A percentile compares a stretch with the other conserved stretches of the same genome.
phyloP scores from a whole-genome alignment of 2,888 invertebrate species.

The Herminia tarsipennalis region DNA sequence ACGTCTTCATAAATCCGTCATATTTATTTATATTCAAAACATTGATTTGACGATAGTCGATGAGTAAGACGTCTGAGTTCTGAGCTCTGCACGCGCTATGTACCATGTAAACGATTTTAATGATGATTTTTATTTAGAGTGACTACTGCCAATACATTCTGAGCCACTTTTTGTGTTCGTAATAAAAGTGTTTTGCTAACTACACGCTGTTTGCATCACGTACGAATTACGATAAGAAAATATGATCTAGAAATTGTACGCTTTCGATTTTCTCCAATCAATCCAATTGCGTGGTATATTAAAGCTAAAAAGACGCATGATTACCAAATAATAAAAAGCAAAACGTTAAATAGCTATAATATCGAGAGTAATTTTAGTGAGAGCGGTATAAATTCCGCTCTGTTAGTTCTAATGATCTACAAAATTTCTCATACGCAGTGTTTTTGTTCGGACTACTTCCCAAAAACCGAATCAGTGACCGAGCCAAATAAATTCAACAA shows the following conservation, averaged over 20 bases:
- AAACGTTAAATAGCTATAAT: not conserved
- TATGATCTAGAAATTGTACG: constrained; percentile 1
- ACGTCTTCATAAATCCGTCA: constrained; percentile 1
- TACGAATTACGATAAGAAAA: constrained; percentile 1
- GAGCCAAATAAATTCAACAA: constrained; percentile 25
- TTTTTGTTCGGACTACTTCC: constrained; percentile 16
- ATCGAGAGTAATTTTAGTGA: constrained; percentile 8
- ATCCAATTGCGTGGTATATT: too few relatives aligned
- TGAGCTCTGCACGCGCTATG: constrained; percentile 4
- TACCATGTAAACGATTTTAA: constrained; percentile 20
- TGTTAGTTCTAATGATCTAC: constrained; percentile 19
- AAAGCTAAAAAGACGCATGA: too few relatives aligned
- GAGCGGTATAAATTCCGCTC: constrained; percentile 18
- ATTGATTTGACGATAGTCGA: constrained; percentile 9
- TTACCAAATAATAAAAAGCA: constrained; percentile 8
- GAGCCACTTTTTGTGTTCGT: constrained; percentile 9
- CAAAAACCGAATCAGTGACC: constrained; percentile 16
- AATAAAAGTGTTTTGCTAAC: constrained; percentile 7
- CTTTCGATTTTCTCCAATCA: constrained; percentile 8
- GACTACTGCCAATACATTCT: constrained; percentile 21
- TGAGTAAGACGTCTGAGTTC: constrained; percentile 3
- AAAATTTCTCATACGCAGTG: constrained; percentile 5
- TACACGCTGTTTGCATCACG: not conserved
- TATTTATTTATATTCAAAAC: constrained; percentile 8
- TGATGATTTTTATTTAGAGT: constrained; percentile 17